Conservation (phyloP, 2,888 invertebrate genomes). For the Microdon myrmicae region DNA sequence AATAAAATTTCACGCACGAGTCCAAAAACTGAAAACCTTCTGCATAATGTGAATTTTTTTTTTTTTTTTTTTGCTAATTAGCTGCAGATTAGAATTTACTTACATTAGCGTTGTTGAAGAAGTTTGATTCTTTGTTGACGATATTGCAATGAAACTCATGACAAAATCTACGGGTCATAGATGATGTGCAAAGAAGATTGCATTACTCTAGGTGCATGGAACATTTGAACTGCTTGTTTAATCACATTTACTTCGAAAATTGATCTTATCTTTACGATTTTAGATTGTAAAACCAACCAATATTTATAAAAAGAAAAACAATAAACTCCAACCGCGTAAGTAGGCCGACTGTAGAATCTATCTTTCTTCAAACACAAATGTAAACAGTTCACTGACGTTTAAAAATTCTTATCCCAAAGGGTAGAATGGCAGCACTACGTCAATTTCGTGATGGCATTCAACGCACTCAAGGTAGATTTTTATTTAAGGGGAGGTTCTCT, state of each 20-base stretch:
- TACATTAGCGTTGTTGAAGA: conserved; percentile 48
- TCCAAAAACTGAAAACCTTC: too few relatives aligned
- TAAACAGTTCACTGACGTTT: conserved; percentile 44
- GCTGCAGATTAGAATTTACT: conserved; percentile 13
- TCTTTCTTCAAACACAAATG: conserved; percentile 14
- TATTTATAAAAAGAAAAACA: background rate
- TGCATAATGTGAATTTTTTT: too few relatives aligned
- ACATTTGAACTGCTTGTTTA: conserved; percentile 28
- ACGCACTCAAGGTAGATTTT: too few relatives aligned
- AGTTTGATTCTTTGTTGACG: conserved; percentile 42
- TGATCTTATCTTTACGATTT: conserved; percentile 1
- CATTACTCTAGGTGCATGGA: conserved; percentile 24
- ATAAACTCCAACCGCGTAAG: too few relatives aligned
- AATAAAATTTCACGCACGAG: too few relatives aligned
- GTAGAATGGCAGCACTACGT: too few relatives aligned
- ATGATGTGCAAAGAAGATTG: conserved; percentile 38
- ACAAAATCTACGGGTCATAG: conserved; percentile 32
- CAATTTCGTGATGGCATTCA: too few relatives aligned
- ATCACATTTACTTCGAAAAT: conserved; percentile 6
- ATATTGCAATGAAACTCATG: conserved; percentile 50
- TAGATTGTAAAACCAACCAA: background rate
- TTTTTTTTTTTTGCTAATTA: too few relatives aligned
- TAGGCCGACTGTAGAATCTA: too few relatives aligned
- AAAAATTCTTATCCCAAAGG: too few relatives aligned
- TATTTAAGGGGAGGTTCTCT: too few relatives aligned